phyloP scores from a whole-genome alignment of 1,140 invertebrate genomes.

The Amphibalanus amphitrite region DNA sequence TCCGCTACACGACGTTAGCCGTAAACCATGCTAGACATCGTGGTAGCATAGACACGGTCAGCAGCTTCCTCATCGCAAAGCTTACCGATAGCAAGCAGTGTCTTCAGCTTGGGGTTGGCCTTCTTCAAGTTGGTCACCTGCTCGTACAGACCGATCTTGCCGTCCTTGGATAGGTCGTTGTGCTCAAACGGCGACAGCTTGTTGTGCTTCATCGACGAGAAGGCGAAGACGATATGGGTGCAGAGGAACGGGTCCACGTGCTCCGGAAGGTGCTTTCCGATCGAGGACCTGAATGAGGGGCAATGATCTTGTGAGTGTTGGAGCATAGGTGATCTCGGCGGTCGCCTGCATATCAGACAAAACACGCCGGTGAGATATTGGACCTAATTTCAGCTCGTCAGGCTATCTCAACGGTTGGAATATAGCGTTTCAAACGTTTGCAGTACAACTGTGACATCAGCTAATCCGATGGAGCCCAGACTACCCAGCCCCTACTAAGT shows the following conservation, averaged over 20 bases:
- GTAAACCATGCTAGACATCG: no score
- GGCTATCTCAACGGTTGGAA: no score
- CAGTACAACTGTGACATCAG: no score
- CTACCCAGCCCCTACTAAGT: no score
- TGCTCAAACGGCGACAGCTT: slow-evolving; percentile 77
- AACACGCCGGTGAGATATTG: no score
- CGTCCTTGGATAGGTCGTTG: slow-evolving; percentile 82
- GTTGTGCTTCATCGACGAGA: slow-evolving; percentile 91
- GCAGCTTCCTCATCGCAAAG: slow-evolving; percentile 12
- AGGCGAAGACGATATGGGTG: slow-evolving; percentile 89
- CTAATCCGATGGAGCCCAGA: no score
- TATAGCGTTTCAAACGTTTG: no score
- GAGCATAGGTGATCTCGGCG: no score
- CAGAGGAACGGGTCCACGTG: slow-evolving; percentile 88
- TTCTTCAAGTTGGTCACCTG: slow-evolving; percentile 65
- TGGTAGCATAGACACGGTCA: background rate
- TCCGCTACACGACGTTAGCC: no score
- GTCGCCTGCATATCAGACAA: no score
- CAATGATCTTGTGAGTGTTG: no score
- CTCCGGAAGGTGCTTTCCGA: slow-evolving; percentile 84
- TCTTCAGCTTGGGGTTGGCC: slow-evolving; percentile 72
- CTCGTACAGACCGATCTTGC: slow-evolving; percentile 74
- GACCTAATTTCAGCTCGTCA: no score
- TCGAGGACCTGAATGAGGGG: slow-evolving; percentile 65
- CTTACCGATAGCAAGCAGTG: slow-evolving; percentile 72